Evolutionary conservation across 2,113 vertebrate genomes (phyloP), one percentile per base, ranked within the genome.

Genomic region (Lethenteron camtschaticum): DNA sequence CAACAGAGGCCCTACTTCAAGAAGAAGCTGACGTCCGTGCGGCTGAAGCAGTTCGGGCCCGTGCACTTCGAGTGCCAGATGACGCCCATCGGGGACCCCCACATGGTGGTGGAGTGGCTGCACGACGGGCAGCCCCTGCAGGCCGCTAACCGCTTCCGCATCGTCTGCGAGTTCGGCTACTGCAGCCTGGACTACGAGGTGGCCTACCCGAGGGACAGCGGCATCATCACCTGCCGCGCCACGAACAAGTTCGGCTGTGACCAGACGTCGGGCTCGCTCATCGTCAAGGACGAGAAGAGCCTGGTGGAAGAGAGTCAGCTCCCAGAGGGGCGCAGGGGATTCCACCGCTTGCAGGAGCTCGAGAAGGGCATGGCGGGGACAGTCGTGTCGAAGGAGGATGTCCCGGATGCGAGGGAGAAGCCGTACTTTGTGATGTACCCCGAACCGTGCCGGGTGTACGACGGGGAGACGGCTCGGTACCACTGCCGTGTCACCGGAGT

Each of bases 121-220:
- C 92, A 91, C 58, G 92, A 96, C 9, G 85, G 92, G 3, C 95
- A 95, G 74, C 90, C 92, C 1, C 79, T 96, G 69, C 88, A 77
- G 73, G 92, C 92, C 70, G 92, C 92, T 14, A 96, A 96, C 78
- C 84, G 92, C 71, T 75, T 96, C 70, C 86, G 87, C 9, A 95
- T 96, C 90, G 84, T 96, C 72, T 95, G 89, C 75, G 92, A 96
- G 73, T 96, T 96, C 75, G 92, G 92, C 5, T 96, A 95, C 74
- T 96, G 92, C 76, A 96, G 92, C 76, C 86, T 96, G 13, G 90
- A 96, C 74, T 96, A 86, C 4, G 90, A 85, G 70, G 85, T 81
- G 57, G 88, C 90, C 14, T 96, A 96, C 71, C 84, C 86, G 16
- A 87, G 92, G 79, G 92, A 96, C 70, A 96, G 89, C 11, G 92